Percentiles rank a stretch among this genome's conserved stretches.
phyloP scores from a whole-genome alignment of 2,888 invertebrate species.

The Pachydiplax longipennis region DNA sequence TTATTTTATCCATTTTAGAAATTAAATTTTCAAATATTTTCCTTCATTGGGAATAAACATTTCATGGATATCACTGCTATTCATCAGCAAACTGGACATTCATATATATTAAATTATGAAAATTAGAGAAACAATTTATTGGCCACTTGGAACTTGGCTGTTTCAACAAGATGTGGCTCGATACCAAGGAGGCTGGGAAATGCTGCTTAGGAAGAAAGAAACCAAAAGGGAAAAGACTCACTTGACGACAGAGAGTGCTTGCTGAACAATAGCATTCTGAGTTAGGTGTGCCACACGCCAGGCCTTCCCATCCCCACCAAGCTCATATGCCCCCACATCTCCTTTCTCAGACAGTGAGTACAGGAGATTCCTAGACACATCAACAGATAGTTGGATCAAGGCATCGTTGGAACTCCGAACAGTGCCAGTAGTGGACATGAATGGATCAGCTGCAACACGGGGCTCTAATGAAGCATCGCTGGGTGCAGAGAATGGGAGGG shows the following conservation, averaged over 20 bases:
- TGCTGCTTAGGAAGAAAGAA: no score
- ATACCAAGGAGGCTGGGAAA: no score
- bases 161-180: no score
- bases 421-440: slow-evolving; percentile 3
- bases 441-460: neutral
- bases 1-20: no score
- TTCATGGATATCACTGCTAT: no score
- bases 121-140: no score
- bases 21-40: no score
- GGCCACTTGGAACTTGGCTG: no score
- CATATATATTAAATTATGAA: no score
- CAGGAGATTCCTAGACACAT: slow-evolving; percentile 86
- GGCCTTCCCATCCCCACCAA: slow-evolving; percentile 79
- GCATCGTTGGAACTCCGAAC: slow-evolving; percentile 81
- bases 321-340: slow-evolving; percentile 86
- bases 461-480: neutral
- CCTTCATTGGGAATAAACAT: no score
- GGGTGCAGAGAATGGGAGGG: slow-evolving; percentile 2
- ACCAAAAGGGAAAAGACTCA: slow-evolving; percentile 65
- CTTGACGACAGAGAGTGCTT: slow-evolving; percentile 83
- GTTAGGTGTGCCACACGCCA: slow-evolving; percentile 76
- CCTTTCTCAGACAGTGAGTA: slow-evolving; percentile 92
- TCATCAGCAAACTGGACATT: no score
- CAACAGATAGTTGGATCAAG: slow-evolving; percentile 86
- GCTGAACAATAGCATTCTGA: slow-evolving; percentile 76